A percentile compares a stretch with the other conserved stretches of the same genome.
Evolutionary conservation across 2,888 invertebrate species (phyloP).

Genomic region (Gryllus longicercus): DNA sequence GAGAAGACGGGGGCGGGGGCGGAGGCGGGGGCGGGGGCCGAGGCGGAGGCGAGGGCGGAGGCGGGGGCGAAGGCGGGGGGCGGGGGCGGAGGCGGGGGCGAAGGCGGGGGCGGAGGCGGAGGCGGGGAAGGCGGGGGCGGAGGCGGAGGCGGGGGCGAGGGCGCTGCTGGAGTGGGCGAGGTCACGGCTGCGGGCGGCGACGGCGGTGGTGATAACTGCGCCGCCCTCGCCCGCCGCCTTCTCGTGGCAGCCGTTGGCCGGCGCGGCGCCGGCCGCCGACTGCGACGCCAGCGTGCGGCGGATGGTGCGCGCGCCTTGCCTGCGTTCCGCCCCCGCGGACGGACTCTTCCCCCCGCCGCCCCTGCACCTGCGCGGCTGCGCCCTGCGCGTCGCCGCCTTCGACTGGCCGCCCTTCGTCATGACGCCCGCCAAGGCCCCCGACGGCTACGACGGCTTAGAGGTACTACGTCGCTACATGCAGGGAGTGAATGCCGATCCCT

Average conservation of each 20-base stretch:
- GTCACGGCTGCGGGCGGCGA: background rate
- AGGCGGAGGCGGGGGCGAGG: too few relatives aligned
- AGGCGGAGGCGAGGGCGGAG: too few relatives aligned
- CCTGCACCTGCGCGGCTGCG: background rate
- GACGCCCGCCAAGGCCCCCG: background rate
- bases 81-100: too few relatives aligned
- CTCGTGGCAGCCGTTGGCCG: background rate
- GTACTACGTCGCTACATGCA: background rate
- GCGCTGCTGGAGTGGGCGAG: too few relatives aligned
- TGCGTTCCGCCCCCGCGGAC: background rate
- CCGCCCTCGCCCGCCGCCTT: background rate
- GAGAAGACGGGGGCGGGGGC: too few relatives aligned
- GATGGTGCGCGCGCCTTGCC: background rate
- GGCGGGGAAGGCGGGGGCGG: too few relatives aligned
- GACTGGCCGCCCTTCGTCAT: background rate
- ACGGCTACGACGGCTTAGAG: background rate
- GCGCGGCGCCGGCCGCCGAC: background rate
- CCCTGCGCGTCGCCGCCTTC: background rate
- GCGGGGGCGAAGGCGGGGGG: too few relatives aligned
- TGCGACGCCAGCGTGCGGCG: background rate
- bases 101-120: too few relatives aligned
- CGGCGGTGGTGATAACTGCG: background rate
- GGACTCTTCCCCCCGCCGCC: background rate
- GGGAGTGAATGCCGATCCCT: too few relatives aligned
- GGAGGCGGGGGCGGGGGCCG: too few relatives aligned